These are phyloP conservation scores for Calycopis cecrops DNA, from an alignment of 1,140 invertebrate genomes.

Conservation along the genomic window DNA sequence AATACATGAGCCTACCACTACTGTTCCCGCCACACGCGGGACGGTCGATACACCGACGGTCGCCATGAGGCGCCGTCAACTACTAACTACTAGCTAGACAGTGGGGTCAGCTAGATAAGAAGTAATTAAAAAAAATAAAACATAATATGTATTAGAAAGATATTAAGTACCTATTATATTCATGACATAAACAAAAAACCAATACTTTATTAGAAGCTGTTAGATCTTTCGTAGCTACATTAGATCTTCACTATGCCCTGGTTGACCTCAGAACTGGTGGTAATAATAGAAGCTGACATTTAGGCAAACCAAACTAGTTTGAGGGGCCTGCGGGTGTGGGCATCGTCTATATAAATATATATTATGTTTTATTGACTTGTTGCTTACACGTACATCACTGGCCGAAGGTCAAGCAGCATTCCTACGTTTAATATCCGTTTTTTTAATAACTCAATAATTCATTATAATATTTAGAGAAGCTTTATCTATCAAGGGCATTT, in stretches of 20 bases:
- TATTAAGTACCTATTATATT: background rate
- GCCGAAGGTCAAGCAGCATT: slow-evolving; percentile 31
- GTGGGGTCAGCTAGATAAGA: too few species aligned
- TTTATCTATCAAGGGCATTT: too few species aligned
- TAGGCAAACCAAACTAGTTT: slow-evolving; percentile 55
- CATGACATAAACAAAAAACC: background rate
- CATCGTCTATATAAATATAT: slow-evolving; percentile 30
- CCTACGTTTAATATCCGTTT: slow-evolving; percentile 23
- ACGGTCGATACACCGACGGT: too few species aligned
- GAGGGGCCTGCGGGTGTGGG: slow-evolving; percentile 35
- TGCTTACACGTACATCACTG: slow-evolving; percentile 29
- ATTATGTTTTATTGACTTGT: slow-evolving; percentile 30
- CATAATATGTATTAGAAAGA: too few species aligned
- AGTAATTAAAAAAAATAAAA: too few species aligned
- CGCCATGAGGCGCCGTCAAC: too few species aligned
- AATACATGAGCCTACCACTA: too few species aligned
- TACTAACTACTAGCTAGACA: too few species aligned
- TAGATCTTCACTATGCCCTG: slow-evolving; percentile 31
- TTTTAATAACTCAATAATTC: slow-evolving; percentile 11
- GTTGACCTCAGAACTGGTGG: slow-evolving; percentile 37
- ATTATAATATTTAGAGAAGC: too few species aligned
- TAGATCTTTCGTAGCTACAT: slow-evolving; percentile 22
- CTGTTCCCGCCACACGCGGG: too few species aligned
- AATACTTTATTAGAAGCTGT: slow-evolving; percentile 29
- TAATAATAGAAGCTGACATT: slow-evolving; percentile 68